Evolutionary conservation across 2,888 invertebrate genomes (phyloP).

Genomic region (Dendrolimus pini): DNA sequence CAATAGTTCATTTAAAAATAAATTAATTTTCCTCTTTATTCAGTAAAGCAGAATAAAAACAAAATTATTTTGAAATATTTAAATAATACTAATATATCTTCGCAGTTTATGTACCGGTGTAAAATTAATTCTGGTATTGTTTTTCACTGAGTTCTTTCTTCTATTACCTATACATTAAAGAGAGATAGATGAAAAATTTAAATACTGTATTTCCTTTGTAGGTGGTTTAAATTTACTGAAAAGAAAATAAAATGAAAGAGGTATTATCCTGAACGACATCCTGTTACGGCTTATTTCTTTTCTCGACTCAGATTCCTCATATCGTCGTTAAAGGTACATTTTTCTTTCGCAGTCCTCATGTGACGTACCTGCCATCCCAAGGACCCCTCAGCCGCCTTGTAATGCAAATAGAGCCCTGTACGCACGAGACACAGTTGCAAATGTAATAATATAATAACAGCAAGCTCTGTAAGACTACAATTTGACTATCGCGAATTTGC

Average conservation of each 20-base stretch:
- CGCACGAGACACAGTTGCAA: slow-evolving; percentile 63
- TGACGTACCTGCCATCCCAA: slow-evolving; percentile 60
- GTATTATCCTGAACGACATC: slow-evolving; percentile 73
- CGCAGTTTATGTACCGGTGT: too few species aligned
- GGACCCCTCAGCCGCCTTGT: slow-evolving; percentile 49
- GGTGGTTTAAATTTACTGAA: slow-evolving; percentile 33
- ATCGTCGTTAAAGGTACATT: slow-evolving; percentile 74
- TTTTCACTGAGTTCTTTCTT: too few species aligned
- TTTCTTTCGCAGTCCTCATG: slow-evolving; percentile 73
- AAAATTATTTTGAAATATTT: too few species aligned
- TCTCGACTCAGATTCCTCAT: slow-evolving; percentile 65
- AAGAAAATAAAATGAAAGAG: slow-evolving; percentile 60
- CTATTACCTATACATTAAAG: too few species aligned
- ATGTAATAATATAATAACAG: slow-evolving; percentile 69
- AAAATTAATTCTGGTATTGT: too few species aligned
- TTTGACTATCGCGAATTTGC: slow-evolving; percentile 77
- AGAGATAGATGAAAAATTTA: too few species aligned
- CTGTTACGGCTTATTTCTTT: slow-evolving; percentile 74
- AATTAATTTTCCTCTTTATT: too few species aligned
- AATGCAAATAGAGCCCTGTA: slow-evolving; percentile 66
- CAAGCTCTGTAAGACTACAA: slow-evolving; percentile 73
- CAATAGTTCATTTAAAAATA: too few species aligned
- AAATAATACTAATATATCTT: too few species aligned
- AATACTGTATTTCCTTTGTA: too few species aligned
- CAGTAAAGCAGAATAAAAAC: too few species aligned